phyloP scores from a whole-genome alignment of 2,888 invertebrate species.

The Drosophila kambysellisi region DNA sequence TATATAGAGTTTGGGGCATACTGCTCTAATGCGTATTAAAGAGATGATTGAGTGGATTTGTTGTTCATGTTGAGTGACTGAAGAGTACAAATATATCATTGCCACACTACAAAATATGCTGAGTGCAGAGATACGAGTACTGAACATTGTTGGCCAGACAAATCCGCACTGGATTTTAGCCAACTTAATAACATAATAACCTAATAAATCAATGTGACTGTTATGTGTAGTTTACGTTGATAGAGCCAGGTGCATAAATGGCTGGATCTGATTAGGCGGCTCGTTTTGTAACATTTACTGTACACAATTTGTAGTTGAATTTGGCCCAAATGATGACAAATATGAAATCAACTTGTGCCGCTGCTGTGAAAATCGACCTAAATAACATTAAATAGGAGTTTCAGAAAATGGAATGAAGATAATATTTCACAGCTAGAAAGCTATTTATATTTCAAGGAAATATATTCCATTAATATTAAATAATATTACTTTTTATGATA shows the following conservation, averaged over 20 bases:
- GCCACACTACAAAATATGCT: constrained; percentile 49
- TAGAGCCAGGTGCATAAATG: constrained; percentile 45
- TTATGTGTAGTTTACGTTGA: constrained; percentile 16
- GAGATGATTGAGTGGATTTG: constrained; percentile 80
- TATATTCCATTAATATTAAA: background rate
- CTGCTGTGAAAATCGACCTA: background rate
- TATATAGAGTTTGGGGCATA: constrained; percentile 10
- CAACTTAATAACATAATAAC: constrained; percentile 52
- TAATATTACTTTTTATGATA: background rate
- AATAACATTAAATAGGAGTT: background rate
- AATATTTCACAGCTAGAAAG: background rate
- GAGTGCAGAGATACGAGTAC: constrained; percentile 39
- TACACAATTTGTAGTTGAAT: constrained; percentile 48
- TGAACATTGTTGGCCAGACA: constrained; percentile 58
- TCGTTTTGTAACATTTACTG: constrained; percentile 40
- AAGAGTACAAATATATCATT: constrained; percentile 59
- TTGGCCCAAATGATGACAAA: constrained; percentile 38
- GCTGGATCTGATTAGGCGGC: constrained; percentile 30
- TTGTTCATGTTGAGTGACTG: constrained; percentile 61
- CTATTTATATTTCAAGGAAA: background rate
- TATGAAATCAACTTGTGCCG: background rate
- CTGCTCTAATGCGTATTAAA: constrained; percentile 62
- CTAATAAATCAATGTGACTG: constrained; percentile 55
- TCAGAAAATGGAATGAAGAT: background rate
- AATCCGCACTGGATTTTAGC: constrained; percentile 59